phyloP scores from a whole-genome alignment of 2,888 invertebrate species.

The Archaeoteleia sp. region DNA sequence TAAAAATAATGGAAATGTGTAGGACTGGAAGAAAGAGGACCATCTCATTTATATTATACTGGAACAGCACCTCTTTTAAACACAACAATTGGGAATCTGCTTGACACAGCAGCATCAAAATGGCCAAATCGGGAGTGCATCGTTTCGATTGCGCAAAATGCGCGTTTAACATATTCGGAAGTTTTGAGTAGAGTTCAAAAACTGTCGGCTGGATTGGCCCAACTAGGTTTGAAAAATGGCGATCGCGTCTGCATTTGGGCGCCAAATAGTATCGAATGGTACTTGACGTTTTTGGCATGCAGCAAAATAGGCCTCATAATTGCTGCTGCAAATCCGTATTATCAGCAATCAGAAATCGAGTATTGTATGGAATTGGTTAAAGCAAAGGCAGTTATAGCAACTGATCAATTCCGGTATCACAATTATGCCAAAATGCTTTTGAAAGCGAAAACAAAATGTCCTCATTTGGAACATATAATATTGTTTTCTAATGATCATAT shows the following conservation, averaged over 20 bases:
- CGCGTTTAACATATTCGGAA: slow-evolving; percentile 77
- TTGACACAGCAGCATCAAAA: slow-evolving; percentile 76
- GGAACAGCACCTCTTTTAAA: slow-evolving; percentile 76
- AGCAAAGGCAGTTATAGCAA: slow-evolving; percentile 81
- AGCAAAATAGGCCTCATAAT: slow-evolving; percentile 83
- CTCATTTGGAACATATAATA: too few species aligned
- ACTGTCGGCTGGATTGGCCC: slow-evolving; percentile 83
- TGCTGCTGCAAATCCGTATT: slow-evolving; percentile 87
- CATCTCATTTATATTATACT: slow-evolving; percentile 75
- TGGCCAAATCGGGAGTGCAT: slow-evolving; percentile 79
- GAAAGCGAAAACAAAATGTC: too few species aligned
- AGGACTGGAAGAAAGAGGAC: slow-evolving; percentile 39
- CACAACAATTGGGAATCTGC: slow-evolving; percentile 78
- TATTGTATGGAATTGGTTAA: slow-evolving; percentile 84
- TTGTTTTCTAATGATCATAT: too few species aligned
- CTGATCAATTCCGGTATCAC: slow-evolving; percentile 80
- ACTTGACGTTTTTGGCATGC: slow-evolving; percentile 82
- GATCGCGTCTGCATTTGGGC: slow-evolving; percentile 88
- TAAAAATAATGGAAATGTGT: slow-evolving; percentile 2
- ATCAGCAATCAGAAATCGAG: slow-evolving; percentile 81
- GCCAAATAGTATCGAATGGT: slow-evolving; percentile 87
- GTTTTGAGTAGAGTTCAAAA: slow-evolving; percentile 80
- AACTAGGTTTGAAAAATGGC: slow-evolving; percentile 81
- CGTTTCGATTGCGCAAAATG: slow-evolving; percentile 77
- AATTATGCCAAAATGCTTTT: too few species aligned